Percentiles rank a stretch among this genome's conserved stretches.
Evolutionary conservation across 1,140 invertebrate species (phyloP).

Genomic region (Drosophila suzukii): DNA sequence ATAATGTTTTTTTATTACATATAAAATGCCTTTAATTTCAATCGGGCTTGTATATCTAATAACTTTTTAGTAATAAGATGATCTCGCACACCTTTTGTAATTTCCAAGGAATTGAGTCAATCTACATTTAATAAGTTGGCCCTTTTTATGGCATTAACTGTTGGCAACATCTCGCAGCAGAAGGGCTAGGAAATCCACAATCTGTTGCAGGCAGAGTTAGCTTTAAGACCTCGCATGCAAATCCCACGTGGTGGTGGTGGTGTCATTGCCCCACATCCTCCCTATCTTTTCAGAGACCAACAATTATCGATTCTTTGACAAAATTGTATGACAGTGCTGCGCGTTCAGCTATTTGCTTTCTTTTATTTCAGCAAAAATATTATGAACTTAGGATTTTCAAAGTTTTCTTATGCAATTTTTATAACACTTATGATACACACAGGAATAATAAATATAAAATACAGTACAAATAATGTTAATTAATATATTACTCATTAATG

Average conservation of each 20-base stretch:
- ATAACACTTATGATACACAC: no score
- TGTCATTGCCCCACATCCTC: conserved; percentile 1
- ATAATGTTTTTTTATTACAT: no score
- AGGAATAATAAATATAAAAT: no score
- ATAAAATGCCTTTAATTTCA: no score
- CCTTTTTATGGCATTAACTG: background rate
- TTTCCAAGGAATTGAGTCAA: background rate
- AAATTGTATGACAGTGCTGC: background rate
- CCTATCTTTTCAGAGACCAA: background rate
- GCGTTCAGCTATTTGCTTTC: background rate
- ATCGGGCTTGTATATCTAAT: no score
- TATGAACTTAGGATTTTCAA: background rate
- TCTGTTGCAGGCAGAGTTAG: conserved; percentile 1
- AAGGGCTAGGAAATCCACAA: conserved; percentile 2
- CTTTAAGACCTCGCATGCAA: conserved; percentile 12
- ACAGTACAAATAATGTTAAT: no score
- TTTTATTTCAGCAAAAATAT: background rate
- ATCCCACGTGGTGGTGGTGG: background rate
- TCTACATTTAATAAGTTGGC: background rate
- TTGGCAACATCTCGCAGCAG: background rate
- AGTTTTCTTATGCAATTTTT: no score
- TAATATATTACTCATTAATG: no score
- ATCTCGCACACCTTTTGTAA: background rate
- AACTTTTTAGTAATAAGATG: no score
- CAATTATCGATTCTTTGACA: conserved; percentile 33